These are phyloP conservation scores for Coracopsis vasa DNA, from an alignment of 2,113 vertebrate species.

Conservation along the genomic window DNA sequence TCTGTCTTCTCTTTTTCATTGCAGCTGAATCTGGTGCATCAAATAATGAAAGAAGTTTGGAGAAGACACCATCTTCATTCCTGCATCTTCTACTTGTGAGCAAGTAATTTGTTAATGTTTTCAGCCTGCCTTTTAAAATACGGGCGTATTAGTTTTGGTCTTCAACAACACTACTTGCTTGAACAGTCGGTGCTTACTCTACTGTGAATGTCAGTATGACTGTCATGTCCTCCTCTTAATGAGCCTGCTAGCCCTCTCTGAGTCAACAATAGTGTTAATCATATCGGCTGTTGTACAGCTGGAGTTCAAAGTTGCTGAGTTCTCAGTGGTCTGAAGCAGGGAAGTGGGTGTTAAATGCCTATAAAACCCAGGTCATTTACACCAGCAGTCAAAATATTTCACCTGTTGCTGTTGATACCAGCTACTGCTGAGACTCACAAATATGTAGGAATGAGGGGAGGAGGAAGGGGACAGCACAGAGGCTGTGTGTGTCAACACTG, in stretches of 20 bases:
- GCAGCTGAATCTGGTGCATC: conserved; percentile 88
- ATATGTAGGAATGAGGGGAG: neutral
- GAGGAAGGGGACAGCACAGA: neutral
- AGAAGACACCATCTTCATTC: conserved; percentile 80
- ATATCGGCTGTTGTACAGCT: neutral
- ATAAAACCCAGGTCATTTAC: neutral
- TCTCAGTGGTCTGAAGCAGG: neutral
- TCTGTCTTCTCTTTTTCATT: neutral
- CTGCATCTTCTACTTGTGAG: conserved; percentile 82
- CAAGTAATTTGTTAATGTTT: conserved; percentile 31
- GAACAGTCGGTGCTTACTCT: neutral
- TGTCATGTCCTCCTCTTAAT: neutral
- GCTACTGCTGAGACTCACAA: neutral
- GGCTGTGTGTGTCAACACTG: neutral
- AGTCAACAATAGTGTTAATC: neutral
- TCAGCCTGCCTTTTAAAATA: neutral
- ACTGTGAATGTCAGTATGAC: neutral
- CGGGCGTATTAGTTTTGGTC: neutral
- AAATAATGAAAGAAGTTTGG: conserved; percentile 88
- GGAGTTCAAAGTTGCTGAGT: neutral
- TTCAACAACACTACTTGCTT: neutral
- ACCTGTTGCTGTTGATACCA: neutral
- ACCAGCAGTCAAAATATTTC: neutral
- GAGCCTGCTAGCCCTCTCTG: neutral
- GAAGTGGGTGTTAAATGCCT: neutral